phyloP scores from a whole-genome alignment of 2,888 invertebrate species.

The Zonitis immaculata region DNA sequence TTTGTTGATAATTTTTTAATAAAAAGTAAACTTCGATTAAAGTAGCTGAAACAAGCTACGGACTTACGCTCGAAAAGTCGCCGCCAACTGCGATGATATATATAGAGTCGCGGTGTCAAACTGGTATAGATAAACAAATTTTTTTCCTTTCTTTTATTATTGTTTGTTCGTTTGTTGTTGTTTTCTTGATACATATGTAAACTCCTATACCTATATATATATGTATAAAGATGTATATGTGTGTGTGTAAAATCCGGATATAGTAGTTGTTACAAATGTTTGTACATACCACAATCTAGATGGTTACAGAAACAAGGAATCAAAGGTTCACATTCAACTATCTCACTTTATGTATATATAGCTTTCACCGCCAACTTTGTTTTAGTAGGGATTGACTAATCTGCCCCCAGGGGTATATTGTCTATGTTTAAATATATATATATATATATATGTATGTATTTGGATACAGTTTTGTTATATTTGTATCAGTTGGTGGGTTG shows the following conservation, averaged over 20 bases:
- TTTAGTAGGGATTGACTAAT: slow-evolving; percentile 26
- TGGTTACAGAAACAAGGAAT: slow-evolving; percentile 8
- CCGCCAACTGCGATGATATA: no score
- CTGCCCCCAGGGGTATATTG: slow-evolving; percentile 26
- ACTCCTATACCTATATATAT: no score
- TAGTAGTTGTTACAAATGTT: slow-evolving; percentile 15
- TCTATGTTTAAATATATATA: not conserved
- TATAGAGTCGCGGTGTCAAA: no score
- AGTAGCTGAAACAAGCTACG: no score
- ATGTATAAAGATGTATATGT: not conserved
- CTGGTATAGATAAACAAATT: no score
- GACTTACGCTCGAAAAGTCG: no score
- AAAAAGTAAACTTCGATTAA: no score
- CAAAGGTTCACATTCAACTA: slow-evolving; percentile 12
- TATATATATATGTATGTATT: no score
- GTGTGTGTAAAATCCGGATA: slow-evolving; percentile 1
- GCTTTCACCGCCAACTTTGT: slow-evolving; percentile 28
- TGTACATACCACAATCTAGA: slow-evolving; percentile 16
- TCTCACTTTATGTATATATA: not conserved
- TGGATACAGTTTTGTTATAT: slow-evolving; percentile 38
- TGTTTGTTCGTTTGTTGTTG: no score
- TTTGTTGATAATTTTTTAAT: no score
- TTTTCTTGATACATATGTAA: no score
- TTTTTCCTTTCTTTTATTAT: no score
- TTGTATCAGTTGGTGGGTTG: slow-evolving; percentile 37